Evolutionary conservation across 2,888 invertebrate species (phyloP).

Genomic region (Agrotis ipsilon): DNA sequence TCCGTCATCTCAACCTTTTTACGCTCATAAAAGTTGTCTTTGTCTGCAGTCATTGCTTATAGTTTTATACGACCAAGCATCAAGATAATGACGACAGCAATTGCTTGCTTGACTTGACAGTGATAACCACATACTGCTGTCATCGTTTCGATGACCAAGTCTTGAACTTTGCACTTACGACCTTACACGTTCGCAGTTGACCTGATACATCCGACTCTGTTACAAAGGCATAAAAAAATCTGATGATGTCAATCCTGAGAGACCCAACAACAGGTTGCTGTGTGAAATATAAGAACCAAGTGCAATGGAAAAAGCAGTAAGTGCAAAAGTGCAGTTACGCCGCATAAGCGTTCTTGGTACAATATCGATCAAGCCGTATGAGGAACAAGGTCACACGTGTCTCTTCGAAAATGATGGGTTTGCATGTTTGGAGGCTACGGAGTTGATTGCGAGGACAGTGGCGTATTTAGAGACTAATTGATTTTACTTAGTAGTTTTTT

Average conservation of each 20-base stretch:
- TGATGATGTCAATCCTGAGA: conserved; percentile 29
- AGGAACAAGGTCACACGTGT: conserved; percentile 87
- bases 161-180: not conserved
- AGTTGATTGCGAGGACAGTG: conserved; percentile 64
- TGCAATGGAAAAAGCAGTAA: conserved; percentile 40
- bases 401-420: conserved; percentile 67
- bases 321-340: conserved; percentile 45
- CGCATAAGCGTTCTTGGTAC: conserved; percentile 53
- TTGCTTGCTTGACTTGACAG: not conserved
- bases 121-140: not conserved
- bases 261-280: conserved; percentile 33
- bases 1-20: not conserved
- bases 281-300: conserved; percentile 37
- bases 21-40: not conserved
- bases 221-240: conserved; percentile 26
- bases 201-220: not conserved
- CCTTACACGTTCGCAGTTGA: conserved; percentile 6
- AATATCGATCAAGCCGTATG: conserved; percentile 53
- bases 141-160: not conserved
- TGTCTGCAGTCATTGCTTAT: too few species aligned
- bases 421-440: conserved; percentile 70
- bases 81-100: not conserved
- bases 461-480: conserved; percentile 51
- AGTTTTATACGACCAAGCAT: not conserved
- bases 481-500: conserved; percentile 7